These are phyloP conservation scores for Symphodus melops DNA, from an alignment of 2,113 vertebrate genomes.

Conservation along the genomic window DNA sequence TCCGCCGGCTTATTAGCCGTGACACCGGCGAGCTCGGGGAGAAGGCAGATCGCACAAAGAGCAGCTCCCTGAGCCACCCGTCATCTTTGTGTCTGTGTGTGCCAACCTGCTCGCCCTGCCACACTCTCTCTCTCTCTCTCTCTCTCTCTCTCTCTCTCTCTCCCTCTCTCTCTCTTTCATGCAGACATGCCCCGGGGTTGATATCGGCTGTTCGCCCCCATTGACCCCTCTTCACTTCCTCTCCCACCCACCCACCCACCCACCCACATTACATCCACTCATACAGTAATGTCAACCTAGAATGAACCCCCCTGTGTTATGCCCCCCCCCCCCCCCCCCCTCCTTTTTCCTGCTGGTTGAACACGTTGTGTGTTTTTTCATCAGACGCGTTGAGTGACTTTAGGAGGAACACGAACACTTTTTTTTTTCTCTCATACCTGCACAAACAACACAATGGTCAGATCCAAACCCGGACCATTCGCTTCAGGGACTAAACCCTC, in stretches of 20 bases:
- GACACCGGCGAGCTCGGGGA: constrained; percentile 32
- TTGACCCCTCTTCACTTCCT: constrained; percentile 47
- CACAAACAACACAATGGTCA: background rate
- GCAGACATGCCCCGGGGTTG: constrained; percentile 53
- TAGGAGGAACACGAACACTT: background rate
- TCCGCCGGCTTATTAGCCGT: constrained; percentile 54
- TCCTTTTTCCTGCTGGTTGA: background rate
- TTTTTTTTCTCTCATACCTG: background rate
- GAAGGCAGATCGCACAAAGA: constrained; percentile 59
- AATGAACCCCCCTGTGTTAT: background rate
- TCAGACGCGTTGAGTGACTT: background rate
- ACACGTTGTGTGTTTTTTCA: constrained; percentile 12
- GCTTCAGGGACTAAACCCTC: too few species aligned
- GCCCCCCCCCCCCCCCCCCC: background rate
- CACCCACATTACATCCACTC: constrained; percentile 4
- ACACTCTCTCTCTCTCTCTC: background rate
- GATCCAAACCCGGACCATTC: too few species aligned
- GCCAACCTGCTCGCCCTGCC: constrained; percentile 35
- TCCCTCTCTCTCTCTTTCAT: background rate
- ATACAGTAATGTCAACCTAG: constrained; percentile 2
- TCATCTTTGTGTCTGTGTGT: constrained; percentile 57
- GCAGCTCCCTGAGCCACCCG: constrained; percentile 38
- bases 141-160: too few species aligned
- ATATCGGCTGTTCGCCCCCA: constrained; percentile 41
- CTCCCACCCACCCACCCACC: constrained; percentile 1